Conservation (phyloP, 2,888 invertebrate genomes). For the Dexiosoma caninum region DNA sequence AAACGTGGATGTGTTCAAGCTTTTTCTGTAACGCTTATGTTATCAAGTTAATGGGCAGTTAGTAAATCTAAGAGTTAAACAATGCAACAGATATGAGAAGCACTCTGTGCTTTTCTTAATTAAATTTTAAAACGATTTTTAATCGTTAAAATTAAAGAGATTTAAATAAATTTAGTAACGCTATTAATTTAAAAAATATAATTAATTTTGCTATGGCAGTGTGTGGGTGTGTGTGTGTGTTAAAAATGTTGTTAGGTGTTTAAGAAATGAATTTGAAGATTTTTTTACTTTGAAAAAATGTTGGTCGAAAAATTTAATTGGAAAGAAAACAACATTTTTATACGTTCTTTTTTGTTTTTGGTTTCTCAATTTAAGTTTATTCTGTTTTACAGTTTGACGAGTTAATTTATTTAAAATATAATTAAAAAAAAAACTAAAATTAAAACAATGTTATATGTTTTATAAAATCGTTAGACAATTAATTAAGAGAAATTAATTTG, state of each 20-base stretch:
- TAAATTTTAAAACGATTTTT: neutral
- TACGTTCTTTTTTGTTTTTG: constrained; percentile 58
- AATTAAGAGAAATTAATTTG: constrained; percentile 2
- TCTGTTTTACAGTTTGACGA: constrained; percentile 60
- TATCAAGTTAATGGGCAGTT: neutral
- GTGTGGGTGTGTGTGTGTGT: neutral
- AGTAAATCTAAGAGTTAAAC: neutral
- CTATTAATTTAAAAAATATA: neutral
- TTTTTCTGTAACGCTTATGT: neutral
- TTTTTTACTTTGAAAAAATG: neutral
- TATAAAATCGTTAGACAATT: constrained; percentile 28
- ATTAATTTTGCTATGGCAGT: too few relatives aligned
- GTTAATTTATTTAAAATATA: constrained; percentile 63
- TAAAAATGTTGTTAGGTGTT: constrained; percentile 25
- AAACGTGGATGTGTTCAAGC: neutral
- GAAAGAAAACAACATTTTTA: constrained; percentile 63
- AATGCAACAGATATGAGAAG: neutral
- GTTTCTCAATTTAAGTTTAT: constrained; percentile 59
- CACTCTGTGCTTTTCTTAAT: neutral
- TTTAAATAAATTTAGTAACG: neutral
- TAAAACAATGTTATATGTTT: constrained; percentile 8
- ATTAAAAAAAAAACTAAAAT: constrained; percentile 60
- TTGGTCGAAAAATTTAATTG: neutral
- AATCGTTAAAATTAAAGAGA: neutral
- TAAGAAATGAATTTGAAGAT: neutral